Percentiles rank a stretch among this genome's conserved stretches.
phyloP scores from a whole-genome alignment of 2,113 vertebrate species.

The Aix galericulata region DNA sequence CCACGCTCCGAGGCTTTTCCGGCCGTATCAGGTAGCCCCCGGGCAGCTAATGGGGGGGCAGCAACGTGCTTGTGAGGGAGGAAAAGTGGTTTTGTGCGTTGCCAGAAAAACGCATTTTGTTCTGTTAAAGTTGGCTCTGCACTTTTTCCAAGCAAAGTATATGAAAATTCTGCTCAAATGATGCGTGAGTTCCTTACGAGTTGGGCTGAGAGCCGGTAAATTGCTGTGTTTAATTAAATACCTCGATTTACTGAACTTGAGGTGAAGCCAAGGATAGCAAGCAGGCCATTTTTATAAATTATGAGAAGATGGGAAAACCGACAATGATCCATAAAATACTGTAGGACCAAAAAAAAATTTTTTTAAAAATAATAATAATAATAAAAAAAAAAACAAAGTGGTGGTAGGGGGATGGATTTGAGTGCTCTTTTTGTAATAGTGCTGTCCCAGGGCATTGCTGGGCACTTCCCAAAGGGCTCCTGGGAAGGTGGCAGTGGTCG shows the following conservation, averaged over 20 bases:
- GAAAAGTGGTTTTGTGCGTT: neutral
- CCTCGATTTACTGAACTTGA: neutral
- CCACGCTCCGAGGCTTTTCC: rapidly evolving
- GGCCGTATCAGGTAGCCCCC: rapidly evolving
- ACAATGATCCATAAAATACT: neutral
- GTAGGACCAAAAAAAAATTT: neutral
- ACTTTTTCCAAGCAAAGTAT: neutral
- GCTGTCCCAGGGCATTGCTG: neutral
- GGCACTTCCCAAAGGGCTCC: neutral
- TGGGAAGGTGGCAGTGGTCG: neutral
- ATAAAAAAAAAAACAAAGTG: neutral
- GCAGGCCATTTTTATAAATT: neutral
- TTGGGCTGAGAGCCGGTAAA: neutral
- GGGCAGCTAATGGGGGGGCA: neutral
- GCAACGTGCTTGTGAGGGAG: neutral
- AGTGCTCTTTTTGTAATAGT: neutral
- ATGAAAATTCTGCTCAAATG: neutral
- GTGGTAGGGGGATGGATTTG: neutral
- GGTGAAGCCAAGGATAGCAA: neutral
- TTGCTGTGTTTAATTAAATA: slow-evolving; percentile 4
- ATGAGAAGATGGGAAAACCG: neutral
- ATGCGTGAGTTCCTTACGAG: neutral
- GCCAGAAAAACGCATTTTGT: neutral
- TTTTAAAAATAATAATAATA: too few relatives aligned
- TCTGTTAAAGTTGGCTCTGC: neutral